A percentile compares a stretch with the other conserved stretches of the same genome.
phyloP scores from a whole-genome alignment of 2,888 invertebrate genomes.

The Heteromyza rotundicornis region DNA sequence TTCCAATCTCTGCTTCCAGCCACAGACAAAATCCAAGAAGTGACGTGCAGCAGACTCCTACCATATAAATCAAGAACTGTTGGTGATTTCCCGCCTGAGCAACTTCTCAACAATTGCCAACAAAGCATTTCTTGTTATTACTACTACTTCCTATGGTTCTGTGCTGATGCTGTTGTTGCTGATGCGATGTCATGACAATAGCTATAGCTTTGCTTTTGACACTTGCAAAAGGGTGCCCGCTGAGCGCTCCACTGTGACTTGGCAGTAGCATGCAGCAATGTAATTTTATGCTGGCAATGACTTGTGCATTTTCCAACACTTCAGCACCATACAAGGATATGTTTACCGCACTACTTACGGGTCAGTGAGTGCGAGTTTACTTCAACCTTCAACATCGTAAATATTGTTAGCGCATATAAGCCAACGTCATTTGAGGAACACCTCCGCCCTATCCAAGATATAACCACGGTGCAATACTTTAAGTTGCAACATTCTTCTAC shows the following conservation, averaged over 20 bases:
- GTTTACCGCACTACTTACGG: slow-evolving; percentile 50
- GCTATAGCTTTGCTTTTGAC: slow-evolving; percentile 61
- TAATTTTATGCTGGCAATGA: slow-evolving; percentile 2
- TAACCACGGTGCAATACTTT: too few relatives aligned
- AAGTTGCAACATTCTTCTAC: too few relatives aligned
- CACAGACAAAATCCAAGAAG: too few relatives aligned
- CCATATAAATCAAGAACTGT: slow-evolving; percentile 10
- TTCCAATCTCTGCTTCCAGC: too few relatives aligned
- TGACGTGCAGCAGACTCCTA: neutral
- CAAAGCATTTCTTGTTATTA: slow-evolving; percentile 43
- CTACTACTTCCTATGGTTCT: slow-evolving; percentile 22
- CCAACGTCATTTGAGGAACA: too few relatives aligned
- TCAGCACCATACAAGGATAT: slow-evolving; percentile 27
- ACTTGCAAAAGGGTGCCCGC: slow-evolving; percentile 57
- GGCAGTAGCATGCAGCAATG: slow-evolving; percentile 20
- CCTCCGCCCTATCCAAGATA: too few relatives aligned
- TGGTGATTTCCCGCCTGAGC: slow-evolving; percentile 27
- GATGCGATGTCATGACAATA: slow-evolving; percentile 58
- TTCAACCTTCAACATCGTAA: neutral
- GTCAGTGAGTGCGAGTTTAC: slow-evolving; percentile 24
- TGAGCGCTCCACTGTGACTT: slow-evolving; percentile 40
- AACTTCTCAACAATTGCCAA: slow-evolving; percentile 54
- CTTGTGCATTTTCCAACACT: neutral
- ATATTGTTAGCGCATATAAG: neutral
- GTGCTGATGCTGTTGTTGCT: slow-evolving; percentile 39